phyloP scores from a whole-genome alignment of 2,888 invertebrate genomes.

The Terebella lapidaria region DNA sequence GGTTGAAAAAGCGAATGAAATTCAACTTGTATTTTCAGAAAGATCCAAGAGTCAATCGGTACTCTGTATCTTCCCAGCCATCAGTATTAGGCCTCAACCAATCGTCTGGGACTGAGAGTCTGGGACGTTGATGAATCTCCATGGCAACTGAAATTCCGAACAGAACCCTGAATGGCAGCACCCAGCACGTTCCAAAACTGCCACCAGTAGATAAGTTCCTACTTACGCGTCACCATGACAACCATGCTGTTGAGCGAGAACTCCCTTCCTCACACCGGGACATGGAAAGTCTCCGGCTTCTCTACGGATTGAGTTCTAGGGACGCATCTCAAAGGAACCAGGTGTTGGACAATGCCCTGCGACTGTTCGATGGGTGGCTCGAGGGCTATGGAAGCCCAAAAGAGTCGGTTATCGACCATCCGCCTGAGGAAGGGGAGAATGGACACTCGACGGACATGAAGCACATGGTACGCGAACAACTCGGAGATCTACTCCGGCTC shows the following conservation, averaged over 20 bases:
- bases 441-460: conserved; percentile 31
- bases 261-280: conserved; percentile 15
- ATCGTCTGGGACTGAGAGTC: too few relatives aligned
- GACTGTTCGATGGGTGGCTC: conserved; percentile 29
- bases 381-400: conserved; percentile 32
- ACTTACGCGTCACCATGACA: not conserved
- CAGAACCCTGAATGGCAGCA: too few relatives aligned
- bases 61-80: too few relatives aligned
- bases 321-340: conserved; percentile 27
- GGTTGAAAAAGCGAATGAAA: too few relatives aligned
- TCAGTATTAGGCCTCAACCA: too few relatives aligned
- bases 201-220: not conserved
- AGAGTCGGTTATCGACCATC: conserved; percentile 13
- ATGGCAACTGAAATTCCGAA: too few relatives aligned
- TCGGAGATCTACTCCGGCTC: conserved; percentile 61
- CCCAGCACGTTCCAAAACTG: too few relatives aligned
- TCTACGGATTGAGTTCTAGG: conserved; percentile 28
- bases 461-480: conserved; percentile 57
- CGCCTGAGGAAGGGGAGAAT: conserved; percentile 13
- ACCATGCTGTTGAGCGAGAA: not conserved
- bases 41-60: too few relatives aligned
- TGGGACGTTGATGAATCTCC: too few relatives aligned
- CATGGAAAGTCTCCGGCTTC: conserved; percentile 30
- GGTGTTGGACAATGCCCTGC: conserved; percentile 25
- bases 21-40: too few relatives aligned